Evolutionary conservation across 2,888 invertebrate species (phyloP), one percentile per base, ranked within the genome.

Genomic region (Brenthis hecate): DNA sequence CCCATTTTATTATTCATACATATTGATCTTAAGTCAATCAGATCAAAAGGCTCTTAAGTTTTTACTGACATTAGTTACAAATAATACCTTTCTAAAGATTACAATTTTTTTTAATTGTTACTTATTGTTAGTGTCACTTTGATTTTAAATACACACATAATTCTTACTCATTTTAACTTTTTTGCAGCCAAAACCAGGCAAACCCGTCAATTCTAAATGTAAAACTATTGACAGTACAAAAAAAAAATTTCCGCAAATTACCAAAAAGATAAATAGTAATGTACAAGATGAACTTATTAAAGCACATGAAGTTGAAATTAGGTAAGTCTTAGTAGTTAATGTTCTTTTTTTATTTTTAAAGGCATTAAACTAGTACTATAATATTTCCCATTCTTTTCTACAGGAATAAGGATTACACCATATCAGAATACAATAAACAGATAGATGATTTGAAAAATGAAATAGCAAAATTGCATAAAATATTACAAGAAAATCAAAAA

Each of bases 251-350:
- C 61, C 73, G 32, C 69, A 74, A 68, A 65, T 71, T 11, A 80
- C 70, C 53, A 80, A 77, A 72, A 76, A 74, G 50, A 73, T 74
- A 67, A 74, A 75, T 36, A 54, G 67, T 72, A 82, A 83, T 78
- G 71, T 78, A 57, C 80, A 82, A 65, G 82, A 84, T 75, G 91
- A 92, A 75, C 74, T 91, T 56, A 82, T 91, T 57, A 88, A 88
- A 77, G 83, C 87, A 48, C 91, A 91, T 75, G 88, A 91, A 80
- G 91, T 88, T 60, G 92, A 92, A 86, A 91, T 92, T 73, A 86
- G 91, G 92, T 91, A 19, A 62, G 61, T 19, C 13, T 13, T n/a
- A 14, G 19, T 36, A 32, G 13, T 13, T 50, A 6, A 11, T 14
- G 8, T 43, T 14, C 8, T 6, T 43, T 11, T 58, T 8, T 48